Evolutionary conservation across 2,113 vertebrate species (phyloP), one percentile per base, ranked within the genome.

Genomic region (Caranx ignobilis): DNA sequence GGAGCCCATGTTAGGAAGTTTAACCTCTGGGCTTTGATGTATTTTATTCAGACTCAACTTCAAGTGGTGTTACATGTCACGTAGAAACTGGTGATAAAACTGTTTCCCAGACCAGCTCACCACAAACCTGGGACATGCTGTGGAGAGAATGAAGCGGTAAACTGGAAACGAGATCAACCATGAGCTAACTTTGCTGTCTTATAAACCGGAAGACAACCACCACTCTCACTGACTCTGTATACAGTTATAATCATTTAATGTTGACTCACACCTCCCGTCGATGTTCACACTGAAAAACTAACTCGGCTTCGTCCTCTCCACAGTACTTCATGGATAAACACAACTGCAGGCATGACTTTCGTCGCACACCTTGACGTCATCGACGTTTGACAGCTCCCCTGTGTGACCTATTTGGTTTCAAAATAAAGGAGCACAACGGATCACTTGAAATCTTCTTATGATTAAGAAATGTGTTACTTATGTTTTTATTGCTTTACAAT

Each of bases 331-430:
- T 9, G 11, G 37, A 19, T 16, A 48, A 63, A 32, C n/a, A 61
- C 9, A 50, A 31, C 15, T 11, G 10, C 5, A 21, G 1, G 4
- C 39, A 59, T 76, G 45, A 1, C 11, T n/a, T 2, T 0, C 3
- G 89, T 83, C 91, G 88, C 89, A 74, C n/a, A 47, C 0, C 1
- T 1, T 37, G 26, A 77, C 90, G 90, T 87, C 87, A 90, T 89
- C 86, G 77, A 80, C 2, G 11, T 3, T 9, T 2, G 91, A 89
- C 88, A 62, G 13, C 5, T 48, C 1, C 8, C 9, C 4, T 47
- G 11, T 18, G 32, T 66, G 9, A 7, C 11, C 3, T 0, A 7
- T 11, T 54, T 63, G 2, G 1, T 57, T 56, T 68, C 13, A 74
- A 66, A 87, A 78, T 48, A 60, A 78, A 64, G 31, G 4, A 13